Base-by-base conservation (phyloP, 2,113 vertebrate species). In the Arenaria interpres region DNA sequence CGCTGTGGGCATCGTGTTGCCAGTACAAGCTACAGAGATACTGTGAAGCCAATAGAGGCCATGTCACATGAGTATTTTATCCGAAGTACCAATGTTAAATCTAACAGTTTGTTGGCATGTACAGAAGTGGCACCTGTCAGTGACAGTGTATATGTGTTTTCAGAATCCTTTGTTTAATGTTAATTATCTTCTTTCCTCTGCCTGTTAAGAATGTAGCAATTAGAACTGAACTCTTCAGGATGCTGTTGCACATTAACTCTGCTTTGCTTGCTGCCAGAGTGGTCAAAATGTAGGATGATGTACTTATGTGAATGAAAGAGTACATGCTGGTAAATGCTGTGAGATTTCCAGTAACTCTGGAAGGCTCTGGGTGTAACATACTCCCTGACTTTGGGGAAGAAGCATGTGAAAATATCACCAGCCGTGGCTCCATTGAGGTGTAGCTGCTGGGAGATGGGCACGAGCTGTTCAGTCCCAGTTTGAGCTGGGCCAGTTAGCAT, bases 81-180 rank as follows among this genome's bases (percentile, higher is more conserved):
- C 48, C 62, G 20, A 6, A 25, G 10, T 53, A 9, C 63, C 25
- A 1, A 0, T 5, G 41, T 13, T 80, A 30, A 64, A 46, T 43
- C 13, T 1, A 28, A 3, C 11, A 4, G 3, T 35, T 54, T 35
- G 35, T 14, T 4, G 7, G 20, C 51, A 4, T 6, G 0, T 7
- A 2, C 25, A 71, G 66, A 39, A 62, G 12, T 4, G 14, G 39
- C 60, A 14, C 32, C 32, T 10, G 4, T 25, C 53, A 18, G 60
- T 19, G 41, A 4, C 14, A 3, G 53, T 21, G 41, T 8, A 2
- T 32, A 4, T 45, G 62, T 63, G 39, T 9, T 23, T 54, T 56
- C 48, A 41, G 53, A 56, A 41, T 41, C 10, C n/a, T 7, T 14
- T 23, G 6, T 62, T 51, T 54, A 5, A 17, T 27, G 41, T 32